These are phyloP conservation scores for Spatulosminthurus flaviceps DNA, from an alignment of 2,888 invertebrate species.

Conservation along the genomic window DNA sequence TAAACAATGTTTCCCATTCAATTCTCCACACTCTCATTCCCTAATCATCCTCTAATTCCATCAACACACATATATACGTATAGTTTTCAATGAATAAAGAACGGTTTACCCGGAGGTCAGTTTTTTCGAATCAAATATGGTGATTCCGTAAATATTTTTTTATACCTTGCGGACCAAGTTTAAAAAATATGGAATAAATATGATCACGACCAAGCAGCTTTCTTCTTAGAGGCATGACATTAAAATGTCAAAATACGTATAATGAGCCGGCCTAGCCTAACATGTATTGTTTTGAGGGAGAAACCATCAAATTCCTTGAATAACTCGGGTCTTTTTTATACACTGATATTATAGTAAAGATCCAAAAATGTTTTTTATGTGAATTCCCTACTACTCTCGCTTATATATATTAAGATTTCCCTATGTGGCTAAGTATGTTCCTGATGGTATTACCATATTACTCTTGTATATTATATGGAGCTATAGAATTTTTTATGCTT, in stretches of 20 bases:
- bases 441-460: too few relatives aligned
- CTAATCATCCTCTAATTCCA: background rate
- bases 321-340: background rate
- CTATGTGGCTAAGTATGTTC: too few relatives aligned
- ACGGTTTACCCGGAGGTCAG: background rate
- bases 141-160: background rate
- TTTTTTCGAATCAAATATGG: background rate
- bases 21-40: background rate
- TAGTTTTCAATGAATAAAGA: background rate
- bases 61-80: background rate
- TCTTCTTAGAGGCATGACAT: background rate
- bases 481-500: too few relatives aligned
- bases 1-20: background rate
- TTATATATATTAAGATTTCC: too few relatives aligned
- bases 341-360: too few relatives aligned
- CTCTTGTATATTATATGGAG: too few relatives aligned
- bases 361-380: too few relatives aligned
- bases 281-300: background rate
- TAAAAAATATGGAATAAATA: background rate
- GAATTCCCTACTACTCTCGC: too few relatives aligned
- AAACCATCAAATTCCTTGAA: background rate
- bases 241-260: background rate
- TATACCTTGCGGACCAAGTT: too few relatives aligned
- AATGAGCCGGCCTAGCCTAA: background rate
- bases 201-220: constrained; percentile 1